Base-by-base conservation (phyloP, 2,797 vertebrate species). In the Crocodylus rhombifer region DNA sequence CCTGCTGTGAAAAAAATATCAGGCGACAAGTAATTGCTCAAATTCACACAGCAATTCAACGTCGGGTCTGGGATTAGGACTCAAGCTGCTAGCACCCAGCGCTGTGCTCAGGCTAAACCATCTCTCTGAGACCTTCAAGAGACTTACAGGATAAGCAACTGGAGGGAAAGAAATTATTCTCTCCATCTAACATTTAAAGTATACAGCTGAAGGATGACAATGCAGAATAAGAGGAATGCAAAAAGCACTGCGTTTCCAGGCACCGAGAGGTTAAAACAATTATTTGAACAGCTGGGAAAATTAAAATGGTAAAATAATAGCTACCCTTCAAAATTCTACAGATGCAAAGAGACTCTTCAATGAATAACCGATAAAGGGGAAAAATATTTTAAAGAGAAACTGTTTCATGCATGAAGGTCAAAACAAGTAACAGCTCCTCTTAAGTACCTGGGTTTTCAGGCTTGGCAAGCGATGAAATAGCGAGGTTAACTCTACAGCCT, bases 271-370 rank as follows among this genome's bases (percentile, higher is more conserved):
- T 97, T 97, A 97, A 97, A 96, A 96, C 94, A 97, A 97, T 95
- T 97, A 97, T 96, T 97, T 97, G 93, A 97, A 97, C 96, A 97
- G 96, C 97, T 97, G 96, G 95, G 96, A 97, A 97, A 97, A 97
- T 97, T 97, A 97, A 97, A 97, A 97, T 92, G 95, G 95, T 97
- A 97, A 96, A 97, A 97, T 97, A 97, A 97, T 97, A 97, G 97
- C 95, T 96, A 96, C 94, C 90, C 95, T 96, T 97, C 97, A 96
- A 91, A 97, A 97, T 86, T 82, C 94, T 95, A 96, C 96, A 96
- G 96, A 97, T 97, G 96, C 95, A 95, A 95, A 97, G 95, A 96
- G 96, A 93, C 96, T 96, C 95, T 97, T 97, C 97, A 97, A 97
- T 97, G 97, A 97, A 97, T 97, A 97, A 97, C 97, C 97, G 96